Percentiles rank a stretch among this genome's conserved stretches.
phyloP scores from a whole-genome alignment of 2,888 invertebrate genomes.

The Drosophila kokeensis region DNA sequence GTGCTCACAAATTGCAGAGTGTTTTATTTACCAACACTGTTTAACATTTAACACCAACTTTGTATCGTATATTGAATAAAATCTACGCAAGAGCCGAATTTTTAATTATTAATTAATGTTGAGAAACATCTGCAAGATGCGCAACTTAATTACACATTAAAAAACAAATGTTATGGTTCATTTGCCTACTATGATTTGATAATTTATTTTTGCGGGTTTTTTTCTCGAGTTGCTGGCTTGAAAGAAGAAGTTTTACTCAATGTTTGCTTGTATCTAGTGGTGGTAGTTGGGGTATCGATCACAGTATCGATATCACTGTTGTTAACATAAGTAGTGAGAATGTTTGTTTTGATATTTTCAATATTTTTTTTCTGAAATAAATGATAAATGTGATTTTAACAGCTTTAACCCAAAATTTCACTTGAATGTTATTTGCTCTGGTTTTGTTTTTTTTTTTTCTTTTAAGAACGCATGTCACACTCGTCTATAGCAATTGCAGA shows the following conservation, averaged over 20 bases:
- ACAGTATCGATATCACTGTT: no score
- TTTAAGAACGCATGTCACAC: slow-evolving; percentile 1
- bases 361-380: not conserved
- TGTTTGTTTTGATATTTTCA: no score
- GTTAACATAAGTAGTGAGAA: no score
- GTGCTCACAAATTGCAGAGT: not conserved
- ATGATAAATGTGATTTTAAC: not conserved
- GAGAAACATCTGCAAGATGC: not conserved
- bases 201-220: rapidly evolving
- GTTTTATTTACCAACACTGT: slow-evolving; percentile 1
- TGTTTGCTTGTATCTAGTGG: no score
- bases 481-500: slow-evolving; percentile 9
- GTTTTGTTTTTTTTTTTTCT: not conserved
- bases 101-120: slow-evolving; percentile 64
- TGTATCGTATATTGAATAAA: slow-evolving; percentile 19
- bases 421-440: not conserved
- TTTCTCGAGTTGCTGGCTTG: no score
- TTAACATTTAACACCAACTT: slow-evolving; percentile 18
- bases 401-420: not conserved
- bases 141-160: not conserved
- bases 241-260: no score
- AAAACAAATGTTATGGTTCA: not conserved
- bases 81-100: slow-evolving; percentile 42
- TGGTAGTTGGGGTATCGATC: no score
- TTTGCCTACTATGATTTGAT: not conserved